Evolutionary conservation across 1,140 invertebrate genomes (phyloP), one percentile per base, ranked within the genome.

Genomic region (Elymnias hypermnestra): DNA sequence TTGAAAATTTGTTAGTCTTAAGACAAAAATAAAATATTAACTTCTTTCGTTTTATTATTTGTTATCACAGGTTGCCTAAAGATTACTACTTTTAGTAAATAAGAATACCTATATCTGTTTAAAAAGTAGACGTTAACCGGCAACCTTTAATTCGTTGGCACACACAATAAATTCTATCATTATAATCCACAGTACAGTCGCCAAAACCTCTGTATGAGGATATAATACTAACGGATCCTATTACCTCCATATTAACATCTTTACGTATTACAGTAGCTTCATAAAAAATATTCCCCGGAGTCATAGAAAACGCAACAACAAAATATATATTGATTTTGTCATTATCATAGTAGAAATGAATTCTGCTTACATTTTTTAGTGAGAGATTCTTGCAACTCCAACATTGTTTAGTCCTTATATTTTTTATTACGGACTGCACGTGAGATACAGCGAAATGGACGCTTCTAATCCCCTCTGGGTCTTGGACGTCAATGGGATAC

Each of bases 311-410:
- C 6, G 76, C 75, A 3, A 81, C 53, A 1, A 81, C 69, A 37
- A 73, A 76, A 51, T 60, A 77, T 6, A 75, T 13, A 49, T 60
- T 72, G 1, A 53, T 29, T 44, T 63, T 72, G 5, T 59, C 42
- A 2, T 57, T 51, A 15, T 66, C 60, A 37, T 77, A 76, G 42
- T 75, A 81, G 41, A 71, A 83, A 63, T 83, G 71, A 46, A 83
- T 60, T 43, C 76, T 63, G 4, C 57, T 53, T 22, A 75, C 45
- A 23, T 63, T 69, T 35, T 60, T 57, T 7, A 83, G 33, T 2
- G 53, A 46, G 5, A 77, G 33, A 15, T 37, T 38, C 9, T 51
- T 40, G 36, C 79, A 83, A 12, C 23, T 40, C 68, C 66, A 77
- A 43, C 79, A 83, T 17, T 26, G 37, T 31, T 60, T 58, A 4